Evolutionary conservation across 2,113 vertebrate genomes (phyloP), one percentile per base, ranked within the genome.

Genomic region (Andinoacara biseriatus): DNA sequence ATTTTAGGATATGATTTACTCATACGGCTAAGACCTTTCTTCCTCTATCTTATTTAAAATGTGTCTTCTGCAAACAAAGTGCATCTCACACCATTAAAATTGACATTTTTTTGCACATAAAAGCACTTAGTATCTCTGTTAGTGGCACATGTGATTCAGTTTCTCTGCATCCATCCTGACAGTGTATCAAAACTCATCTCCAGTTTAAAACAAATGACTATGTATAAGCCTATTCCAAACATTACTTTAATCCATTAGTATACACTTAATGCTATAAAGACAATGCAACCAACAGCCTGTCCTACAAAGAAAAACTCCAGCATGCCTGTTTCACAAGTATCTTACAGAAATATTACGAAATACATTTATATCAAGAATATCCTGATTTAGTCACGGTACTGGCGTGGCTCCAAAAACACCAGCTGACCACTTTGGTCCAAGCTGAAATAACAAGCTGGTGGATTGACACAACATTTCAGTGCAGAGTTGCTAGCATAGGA

Each of bases 81-180:
- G 78, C 49, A 57, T 65, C 43, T 38, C 2, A 46, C n/a, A 40
- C 43, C 49, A 38, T 85, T 29, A 38, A 58, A 90, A 65, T 54
- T 7, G 62, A 40, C 38, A 35, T 61, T 86, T 61, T 81, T 60
- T 31, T 17, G 59, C 15, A 43, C 62, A 74, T 67, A 67, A 82
- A 87, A 80, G 58, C 69, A 78, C 84, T 85, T 58, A 60, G 33
- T 24, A 63, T 80, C 43, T 56, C 63, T 57, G 60, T 87, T 85
- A 79, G 31, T 17, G 31, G 26, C 49, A 74, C 26, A 76, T 84
- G 60, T 40, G 52, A 52, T 57, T 76, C 29, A 56, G 24, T 72
- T 86, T 80, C 63, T 58, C 35, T 76, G 40, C 35, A 31, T 58
- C 10, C 20, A 49, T 62, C 35, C 11, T 31, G 52, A 35, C 54